A percentile compares a stretch with the other conserved stretches of the same genome.
These are phyloP conservation scores for Sepiola atlantica DNA, from an alignment of 2,888 invertebrate species.

Conservation along the genomic window DNA sequence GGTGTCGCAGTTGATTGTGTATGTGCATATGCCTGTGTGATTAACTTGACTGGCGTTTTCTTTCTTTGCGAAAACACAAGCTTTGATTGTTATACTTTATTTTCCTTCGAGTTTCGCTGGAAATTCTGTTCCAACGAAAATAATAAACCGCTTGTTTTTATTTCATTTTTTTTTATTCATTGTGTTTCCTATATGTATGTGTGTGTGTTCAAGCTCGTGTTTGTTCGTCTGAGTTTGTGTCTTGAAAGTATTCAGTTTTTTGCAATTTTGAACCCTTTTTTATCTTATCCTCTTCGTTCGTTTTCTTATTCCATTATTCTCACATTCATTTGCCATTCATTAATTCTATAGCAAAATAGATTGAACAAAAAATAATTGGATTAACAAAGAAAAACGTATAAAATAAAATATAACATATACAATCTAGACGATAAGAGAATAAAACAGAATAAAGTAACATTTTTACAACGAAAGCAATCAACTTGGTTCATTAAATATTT, in stretches of 20 bases:
- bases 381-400: background rate
- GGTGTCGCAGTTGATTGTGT: background rate
- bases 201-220: background rate
- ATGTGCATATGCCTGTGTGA: background rate
- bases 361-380: background rate
- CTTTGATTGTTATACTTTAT: background rate
- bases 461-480: background rate
- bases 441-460: background rate
- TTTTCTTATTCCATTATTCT: background rate
- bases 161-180: background rate
- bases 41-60: background rate
- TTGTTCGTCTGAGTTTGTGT: too few relatives aligned
- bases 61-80: background rate
- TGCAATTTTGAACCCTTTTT: background rate
- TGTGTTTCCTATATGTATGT: too few relatives aligned
- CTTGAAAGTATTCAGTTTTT: too few relatives aligned
- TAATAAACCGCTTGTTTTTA: background rate
- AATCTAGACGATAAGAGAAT: background rate
- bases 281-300: background rate
- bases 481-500: background rate
- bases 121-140: background rate
- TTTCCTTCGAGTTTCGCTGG: background rate
- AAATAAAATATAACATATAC: background rate
- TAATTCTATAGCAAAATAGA: constrained; percentile 32
- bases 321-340: background rate